Conservation (phyloP, 2,113 vertebrate species). For the Passer domesticus region DNA sequence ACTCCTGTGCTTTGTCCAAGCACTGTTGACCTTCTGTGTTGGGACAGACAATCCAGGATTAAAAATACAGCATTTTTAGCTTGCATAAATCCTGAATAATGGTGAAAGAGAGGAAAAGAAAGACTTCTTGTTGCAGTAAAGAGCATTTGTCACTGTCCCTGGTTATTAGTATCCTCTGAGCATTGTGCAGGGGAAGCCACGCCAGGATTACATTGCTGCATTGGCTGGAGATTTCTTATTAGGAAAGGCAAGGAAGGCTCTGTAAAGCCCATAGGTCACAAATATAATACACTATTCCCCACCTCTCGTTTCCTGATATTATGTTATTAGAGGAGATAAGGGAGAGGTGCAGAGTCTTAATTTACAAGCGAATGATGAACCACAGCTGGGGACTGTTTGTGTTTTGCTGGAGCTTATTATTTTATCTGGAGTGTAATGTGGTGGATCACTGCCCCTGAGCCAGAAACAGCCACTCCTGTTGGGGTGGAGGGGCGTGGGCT, state of each 20-base stretch:
- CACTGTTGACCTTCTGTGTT: conserved; percentile 26
- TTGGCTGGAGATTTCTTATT: conserved; percentile 29
- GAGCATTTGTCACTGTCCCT: conserved; percentile 62
- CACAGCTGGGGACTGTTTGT: conserved; percentile 36
- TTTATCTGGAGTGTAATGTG: conserved; percentile 1
- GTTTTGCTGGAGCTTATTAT: conserved; percentile 52
- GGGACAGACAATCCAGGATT: conserved; percentile 47
- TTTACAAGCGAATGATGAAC: conserved; percentile 49
- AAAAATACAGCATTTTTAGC: conserved; percentile 47
- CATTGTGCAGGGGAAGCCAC: conserved; percentile 37
- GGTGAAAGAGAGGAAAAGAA: conserved; percentile 6
- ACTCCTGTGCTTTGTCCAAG: conserved; percentile 61
- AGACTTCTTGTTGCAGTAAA: not conserved
- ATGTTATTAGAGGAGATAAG: conserved; percentile 53
- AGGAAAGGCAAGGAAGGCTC: conserved; percentile 5
- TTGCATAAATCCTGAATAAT: conserved; percentile 24
- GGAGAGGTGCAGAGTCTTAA: conserved; percentile 60
- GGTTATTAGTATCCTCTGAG: conserved; percentile 55
- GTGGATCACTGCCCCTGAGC: not conserved
- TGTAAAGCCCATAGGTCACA: conserved; percentile 52
- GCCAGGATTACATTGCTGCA: conserved; percentile 44
- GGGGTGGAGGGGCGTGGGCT: not conserved
- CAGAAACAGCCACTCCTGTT: not conserved
- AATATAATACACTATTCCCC: conserved; percentile 49
- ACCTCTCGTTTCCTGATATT: conserved; percentile 46